These are phyloP conservation scores for Strongylocentrotus purpuratus DNA, from an alignment of 35 echinoderm and acorn worm species.

Conservation along the genomic window DNA sequence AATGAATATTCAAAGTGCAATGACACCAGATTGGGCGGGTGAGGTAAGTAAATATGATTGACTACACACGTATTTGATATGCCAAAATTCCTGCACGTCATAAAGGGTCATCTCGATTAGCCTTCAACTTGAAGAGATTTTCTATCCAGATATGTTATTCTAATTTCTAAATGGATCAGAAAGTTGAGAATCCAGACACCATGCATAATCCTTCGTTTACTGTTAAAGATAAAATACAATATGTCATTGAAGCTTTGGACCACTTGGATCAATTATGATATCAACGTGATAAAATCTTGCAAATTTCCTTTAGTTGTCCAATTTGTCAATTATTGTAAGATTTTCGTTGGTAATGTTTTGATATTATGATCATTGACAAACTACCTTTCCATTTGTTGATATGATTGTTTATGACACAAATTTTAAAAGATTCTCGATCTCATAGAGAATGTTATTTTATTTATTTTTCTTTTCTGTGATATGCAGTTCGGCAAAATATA, in stretches of 20 bases:
- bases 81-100: background rate
- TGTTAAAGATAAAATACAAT: background rate
- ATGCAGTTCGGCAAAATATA: no score
- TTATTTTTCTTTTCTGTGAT: no score
- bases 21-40: background rate
- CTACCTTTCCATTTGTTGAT: no score
- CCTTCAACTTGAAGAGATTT: constrained; percentile 9
- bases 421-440: no score
- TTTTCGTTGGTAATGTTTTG: no score
- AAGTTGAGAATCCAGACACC: constrained; percentile 2
- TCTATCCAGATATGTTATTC: background rate
- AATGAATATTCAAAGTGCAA: background rate
- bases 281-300: no score
- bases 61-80: background rate
- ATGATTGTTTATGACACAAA: no score
- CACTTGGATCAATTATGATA: background rate
- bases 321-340: no score
- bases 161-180: background rate
- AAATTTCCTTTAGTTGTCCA: no score
- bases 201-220: background rate
- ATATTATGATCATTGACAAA: no score
- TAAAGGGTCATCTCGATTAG: background rate
- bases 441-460: no score
- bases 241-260: background rate
- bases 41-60: background rate